Percentiles rank a stretch among this genome's conserved stretches.
Conservation (phyloP, 2,888 invertebrate species). For the Ornithoptera priamus region DNA sequence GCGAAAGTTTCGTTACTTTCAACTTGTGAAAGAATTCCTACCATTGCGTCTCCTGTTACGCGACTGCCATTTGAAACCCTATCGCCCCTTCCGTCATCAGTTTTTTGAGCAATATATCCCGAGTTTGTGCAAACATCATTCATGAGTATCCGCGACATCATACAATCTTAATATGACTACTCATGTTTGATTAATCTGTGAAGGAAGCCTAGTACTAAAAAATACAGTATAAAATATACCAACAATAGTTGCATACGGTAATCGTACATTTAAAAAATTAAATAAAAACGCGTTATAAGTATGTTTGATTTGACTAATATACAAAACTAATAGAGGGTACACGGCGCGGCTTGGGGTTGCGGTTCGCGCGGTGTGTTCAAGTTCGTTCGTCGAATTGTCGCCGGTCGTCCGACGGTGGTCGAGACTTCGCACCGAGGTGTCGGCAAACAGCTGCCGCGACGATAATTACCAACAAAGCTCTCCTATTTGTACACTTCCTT, state of each 20-base stretch:
- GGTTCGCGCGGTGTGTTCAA: conserved; percentile 45
- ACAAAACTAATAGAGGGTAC: conserved; percentile 49
- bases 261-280: not conserved
- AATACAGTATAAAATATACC: too few relatives aligned
- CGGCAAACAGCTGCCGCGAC: conserved; percentile 69
- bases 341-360: conserved; percentile 37
- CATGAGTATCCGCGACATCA: too few relatives aligned
- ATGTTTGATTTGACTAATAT: conserved; percentile 41
- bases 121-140: too few relatives aligned
- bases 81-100: too few relatives aligned
- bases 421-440: conserved; percentile 76
- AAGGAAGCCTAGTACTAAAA: too few relatives aligned
- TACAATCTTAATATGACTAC: too few relatives aligned
- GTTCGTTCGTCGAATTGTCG: conserved; percentile 71
- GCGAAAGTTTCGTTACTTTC: too few relatives aligned
- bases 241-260: not conserved
- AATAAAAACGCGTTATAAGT: not conserved
- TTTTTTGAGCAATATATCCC: too few relatives aligned
- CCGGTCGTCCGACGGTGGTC: conserved; percentile 71
- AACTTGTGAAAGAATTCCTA: too few relatives aligned
- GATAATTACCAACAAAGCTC: conserved; percentile 76
- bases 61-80: too few relatives aligned
- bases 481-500: conserved; percentile 61
- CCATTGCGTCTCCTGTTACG: too few relatives aligned
- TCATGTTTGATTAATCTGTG: too few relatives aligned